Conservation (phyloP, 1,140 invertebrate species). For the Bacillus rossius region DNA sequence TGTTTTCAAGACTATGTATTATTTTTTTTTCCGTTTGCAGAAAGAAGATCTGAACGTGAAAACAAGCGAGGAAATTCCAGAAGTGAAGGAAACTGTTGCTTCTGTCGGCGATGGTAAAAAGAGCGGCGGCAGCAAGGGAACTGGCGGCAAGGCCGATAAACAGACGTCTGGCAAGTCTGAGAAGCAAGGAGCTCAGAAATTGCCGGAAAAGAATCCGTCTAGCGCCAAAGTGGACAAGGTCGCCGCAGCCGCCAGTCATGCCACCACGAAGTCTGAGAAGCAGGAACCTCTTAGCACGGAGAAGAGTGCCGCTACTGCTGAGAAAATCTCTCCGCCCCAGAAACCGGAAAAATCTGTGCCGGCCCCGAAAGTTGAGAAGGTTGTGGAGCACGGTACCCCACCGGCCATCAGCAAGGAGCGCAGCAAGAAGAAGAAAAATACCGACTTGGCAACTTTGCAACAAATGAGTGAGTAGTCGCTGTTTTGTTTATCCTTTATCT, state of each 20-base stretch:
- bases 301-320: not conserved
- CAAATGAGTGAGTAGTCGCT: constrained; percentile 41
- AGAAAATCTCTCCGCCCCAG: not conserved
- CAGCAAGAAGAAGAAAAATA: constrained; percentile 43
- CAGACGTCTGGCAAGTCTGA: not conserved
- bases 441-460: constrained; percentile 41
- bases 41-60: not conserved
- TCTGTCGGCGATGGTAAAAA: too few relatives aligned
- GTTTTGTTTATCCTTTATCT: constrained; percentile 14
- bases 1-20: too few relatives aligned
- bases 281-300: constrained; percentile 28
- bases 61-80: too few relatives aligned
- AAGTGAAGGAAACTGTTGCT: too few relatives aligned
- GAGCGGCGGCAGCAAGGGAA: too few relatives aligned
- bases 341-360: not conserved
- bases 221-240: too few relatives aligned
- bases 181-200: not conserved
- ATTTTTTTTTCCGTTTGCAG: not conserved
- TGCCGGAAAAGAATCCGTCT: constrained; percentile 25
- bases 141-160: not conserved
- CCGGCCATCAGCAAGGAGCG: not conserved
- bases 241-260: constrained; percentile 12
- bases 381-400: constrained; percentile 22
- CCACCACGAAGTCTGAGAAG: constrained; percentile 39
- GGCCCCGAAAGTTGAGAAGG: not conserved